Evolutionary conservation across 2,113 vertebrate species (phyloP).

Genomic region (Mastomys coucha): DNA sequence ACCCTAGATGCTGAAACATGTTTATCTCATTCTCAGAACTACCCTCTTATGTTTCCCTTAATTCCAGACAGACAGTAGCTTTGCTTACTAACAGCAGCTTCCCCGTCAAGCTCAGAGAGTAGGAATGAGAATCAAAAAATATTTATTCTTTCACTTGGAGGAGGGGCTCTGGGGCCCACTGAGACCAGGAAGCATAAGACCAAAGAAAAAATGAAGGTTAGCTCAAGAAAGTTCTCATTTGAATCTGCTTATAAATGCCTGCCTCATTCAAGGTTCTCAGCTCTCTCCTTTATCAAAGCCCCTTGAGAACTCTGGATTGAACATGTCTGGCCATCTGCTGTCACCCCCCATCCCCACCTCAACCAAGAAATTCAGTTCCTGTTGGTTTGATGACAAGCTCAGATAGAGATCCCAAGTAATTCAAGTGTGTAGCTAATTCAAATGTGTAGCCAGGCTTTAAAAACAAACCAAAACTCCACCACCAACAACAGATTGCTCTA

Average conservation of each 20-base stretch:
- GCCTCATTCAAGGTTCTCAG: neutral
- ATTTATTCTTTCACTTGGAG: neutral
- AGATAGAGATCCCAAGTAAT: neutral
- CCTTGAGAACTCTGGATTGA: neutral
- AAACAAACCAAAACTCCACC: neutral
- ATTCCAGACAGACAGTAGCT: neutral
- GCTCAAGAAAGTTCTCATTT: neutral
- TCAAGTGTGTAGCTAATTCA: neutral
- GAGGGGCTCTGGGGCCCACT: neutral
- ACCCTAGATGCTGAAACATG: neutral
- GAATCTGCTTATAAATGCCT: neutral
- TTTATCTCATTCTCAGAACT: constrained; percentile 30
- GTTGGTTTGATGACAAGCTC: neutral
- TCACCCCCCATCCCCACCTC: neutral
- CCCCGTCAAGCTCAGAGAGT: neutral
- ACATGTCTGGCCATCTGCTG: neutral
- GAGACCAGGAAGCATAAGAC: neutral
- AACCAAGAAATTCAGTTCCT: neutral
- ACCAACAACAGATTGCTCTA: neutral
- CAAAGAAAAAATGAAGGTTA: neutral
- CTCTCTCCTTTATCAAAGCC: neutral
- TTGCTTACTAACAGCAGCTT: neutral
- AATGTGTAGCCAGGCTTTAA: neutral
- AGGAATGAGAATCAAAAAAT: neutral
- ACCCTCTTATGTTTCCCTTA: constrained; percentile 20